phyloP scores from a whole-genome alignment of 2,888 invertebrate genomes.

The Phania funesta region DNA sequence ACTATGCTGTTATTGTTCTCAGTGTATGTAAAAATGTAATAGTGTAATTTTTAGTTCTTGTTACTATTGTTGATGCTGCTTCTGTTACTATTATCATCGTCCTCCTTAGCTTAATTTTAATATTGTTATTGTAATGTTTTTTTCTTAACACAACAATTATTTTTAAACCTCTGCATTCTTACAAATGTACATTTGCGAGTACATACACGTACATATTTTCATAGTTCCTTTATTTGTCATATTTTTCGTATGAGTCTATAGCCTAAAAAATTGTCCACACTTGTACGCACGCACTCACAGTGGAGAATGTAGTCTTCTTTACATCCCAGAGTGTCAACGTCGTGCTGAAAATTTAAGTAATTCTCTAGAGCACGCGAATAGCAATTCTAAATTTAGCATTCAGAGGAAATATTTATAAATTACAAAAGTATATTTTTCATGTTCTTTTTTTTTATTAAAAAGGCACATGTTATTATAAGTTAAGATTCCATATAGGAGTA shows the following conservation, averaged over 20 bases:
- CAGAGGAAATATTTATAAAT: neutral
- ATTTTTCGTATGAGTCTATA: conserved; percentile 25
- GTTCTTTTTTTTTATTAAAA: neutral
- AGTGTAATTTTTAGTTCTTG: neutral
- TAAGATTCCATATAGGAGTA: no score
- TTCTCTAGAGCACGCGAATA: conserved; percentile 49
- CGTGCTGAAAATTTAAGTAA: conserved; percentile 46
- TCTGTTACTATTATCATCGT: conserved; percentile 28
- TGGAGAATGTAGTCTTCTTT: conserved; percentile 19
- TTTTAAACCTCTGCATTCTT: conserved; percentile 22
- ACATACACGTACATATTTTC: neutral
- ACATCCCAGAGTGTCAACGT: conserved; percentile 48
- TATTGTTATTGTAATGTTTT: conserved; percentile 28
- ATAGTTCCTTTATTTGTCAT: conserved; percentile 48
- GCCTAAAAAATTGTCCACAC: neutral
- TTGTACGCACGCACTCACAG: conserved; percentile 32
- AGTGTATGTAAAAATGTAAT: no score
- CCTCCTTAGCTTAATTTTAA: conserved; percentile 32
- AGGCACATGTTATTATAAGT: no score
- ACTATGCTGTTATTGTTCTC: conserved; percentile 13
- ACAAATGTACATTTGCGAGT: neutral
- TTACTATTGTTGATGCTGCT: neutral
- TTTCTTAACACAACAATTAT: conserved; percentile 30
- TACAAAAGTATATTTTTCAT: neutral
- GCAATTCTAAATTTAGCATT: conserved; percentile 46